Base-by-base conservation (phyloP, 2,113 vertebrate genomes). In the Trogon melanurus region DNA sequence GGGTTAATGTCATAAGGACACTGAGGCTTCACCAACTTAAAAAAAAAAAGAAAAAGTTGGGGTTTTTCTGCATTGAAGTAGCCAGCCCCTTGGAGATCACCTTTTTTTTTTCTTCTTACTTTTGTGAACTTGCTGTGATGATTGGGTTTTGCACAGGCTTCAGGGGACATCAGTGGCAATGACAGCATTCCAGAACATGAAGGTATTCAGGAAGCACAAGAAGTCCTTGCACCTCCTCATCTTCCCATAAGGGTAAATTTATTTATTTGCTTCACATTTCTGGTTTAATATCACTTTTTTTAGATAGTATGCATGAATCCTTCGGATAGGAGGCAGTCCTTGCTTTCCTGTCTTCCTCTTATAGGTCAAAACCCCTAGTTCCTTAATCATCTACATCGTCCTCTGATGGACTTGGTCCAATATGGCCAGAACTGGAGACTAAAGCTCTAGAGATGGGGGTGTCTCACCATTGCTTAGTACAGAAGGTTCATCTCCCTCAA, bases 81-180 rank as follows among this genome's bases (percentile, higher is more conserved):
- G 11, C 5, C 11, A 48, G 0, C 56, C 94, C 41, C 16, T 79
- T 61, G 50, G 26, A 82, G 22, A 44, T 44, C 7, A 17, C 4
- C 9, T 19, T 50, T 36, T 53, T 79, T 51, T 25, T 20, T 9
- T 4, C 26, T 41, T 41, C 23, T 83, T 30, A 47, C 22, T 80
- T 89, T 78, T 57, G 34, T 83, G 58, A 87, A 82, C 50, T 60
- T 64, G 16, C 13, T 91, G 1, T 15, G 18, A 14, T 66, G 47
- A 17, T 11, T 91, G 97, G 70, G n/a, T 93, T 97, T 97, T 83
- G 44, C 79, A 29, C 96, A 99, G 99, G 98, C 98, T 20, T 99
- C 99, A 7, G 99, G 99, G 45, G 98, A 98, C 36, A 96, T 92
- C 80, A 99, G 99, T 11, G 99, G 99, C 13, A 96, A 98, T 6